Percentiles rank a stretch among this genome's conserved stretches.
These are phyloP conservation scores for Atta cephalotes DNA, from an alignment of 1,140 invertebrate genomes.

Conservation along the genomic window DNA sequence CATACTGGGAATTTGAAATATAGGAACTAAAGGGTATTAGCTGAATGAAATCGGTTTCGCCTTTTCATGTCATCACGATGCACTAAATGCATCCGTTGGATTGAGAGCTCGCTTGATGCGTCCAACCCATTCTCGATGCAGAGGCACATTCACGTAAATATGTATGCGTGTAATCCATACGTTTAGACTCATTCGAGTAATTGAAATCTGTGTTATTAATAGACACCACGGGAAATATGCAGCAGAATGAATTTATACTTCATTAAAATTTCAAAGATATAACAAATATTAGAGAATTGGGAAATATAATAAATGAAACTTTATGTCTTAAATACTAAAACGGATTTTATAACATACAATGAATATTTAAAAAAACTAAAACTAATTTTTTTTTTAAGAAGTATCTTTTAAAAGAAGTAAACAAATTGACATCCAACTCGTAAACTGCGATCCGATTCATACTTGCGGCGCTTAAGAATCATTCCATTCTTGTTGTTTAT, in stretches of 20 bases:
- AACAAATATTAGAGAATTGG: background rate
- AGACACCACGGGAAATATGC: background rate
- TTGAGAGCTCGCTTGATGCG: slow-evolving; percentile 48
- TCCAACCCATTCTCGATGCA: background rate
- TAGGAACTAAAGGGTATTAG: slow-evolving; percentile 33
- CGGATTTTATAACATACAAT: no score
- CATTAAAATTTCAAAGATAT: background rate
- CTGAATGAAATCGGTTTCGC: slow-evolving; percentile 54
- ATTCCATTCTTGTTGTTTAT: no score
- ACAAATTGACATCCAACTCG: background rate
- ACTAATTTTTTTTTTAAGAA: background rate
- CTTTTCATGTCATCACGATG: slow-evolving; percentile 51
- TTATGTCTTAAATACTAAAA: no score
- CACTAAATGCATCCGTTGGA: slow-evolving; percentile 48
- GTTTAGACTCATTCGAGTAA: slow-evolving; percentile 41
- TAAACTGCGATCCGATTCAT: no score
- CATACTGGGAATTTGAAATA: slow-evolving; percentile 40
- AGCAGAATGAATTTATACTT: background rate
- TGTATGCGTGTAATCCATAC: slow-evolving; percentile 34
- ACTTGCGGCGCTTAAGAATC: no score
- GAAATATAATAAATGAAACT: background rate
- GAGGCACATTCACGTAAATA: slow-evolving; percentile 24
- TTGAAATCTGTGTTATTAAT: slow-evolving; percentile 17
- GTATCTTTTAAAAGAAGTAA: background rate
- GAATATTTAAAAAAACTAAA: background rate